Base-by-base conservation (phyloP, 1,140 invertebrate genomes). In the Lordiphosa stackelbergi region DNA sequence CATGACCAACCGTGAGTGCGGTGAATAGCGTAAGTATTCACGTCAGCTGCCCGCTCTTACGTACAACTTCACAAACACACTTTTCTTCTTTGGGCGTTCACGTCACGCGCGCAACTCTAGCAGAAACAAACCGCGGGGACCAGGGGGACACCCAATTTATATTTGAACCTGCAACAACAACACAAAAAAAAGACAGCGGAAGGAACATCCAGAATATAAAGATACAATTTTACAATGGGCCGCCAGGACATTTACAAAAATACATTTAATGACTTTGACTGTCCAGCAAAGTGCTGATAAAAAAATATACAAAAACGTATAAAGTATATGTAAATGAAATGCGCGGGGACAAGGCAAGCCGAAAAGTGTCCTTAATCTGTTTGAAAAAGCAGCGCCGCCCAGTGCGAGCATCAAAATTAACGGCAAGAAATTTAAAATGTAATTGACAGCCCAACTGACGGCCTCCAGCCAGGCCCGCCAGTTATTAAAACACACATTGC, bases 361-460 rank as follows among this genome's bases (percentile, higher is more conserved):
- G 53, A 71, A 66, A 66, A 69, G 45, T 73, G 69, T 69, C 57
- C 64, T 75, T 83, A 83, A 83, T 83, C 77, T 77, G 72, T 70
- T 83, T 77, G 72, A 83, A 72, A 83, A 68, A 72, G 42, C 68
- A 71, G 42, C 57, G 12, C 24, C 22, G 47, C 43, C 43, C 57
- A 54, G 51, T 35, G 51, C 24, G 54, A 49, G 59, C 77, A 81
- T 81, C 68, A 77, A 83, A 83, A 83, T 83, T 83, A 84, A 83
- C 73, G 69, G 53, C 73, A 65, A 72, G 61, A 66, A 83, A 83
- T 83, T 83, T 83, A 73, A 83, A 84, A 84, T 77, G 77, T 83
- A 83, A 83, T 83, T 83, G 77, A 83, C 77, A 83, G 65, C 47
- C 69, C 73, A 77, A 83, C 61, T 77, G 78, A 83, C 49, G 60